A percentile compares a stretch with the other conserved stretches of the same genome.
Evolutionary conservation across 2,797 vertebrate genomes (phyloP).

Genomic region (Eremophila alpestris): DNA sequence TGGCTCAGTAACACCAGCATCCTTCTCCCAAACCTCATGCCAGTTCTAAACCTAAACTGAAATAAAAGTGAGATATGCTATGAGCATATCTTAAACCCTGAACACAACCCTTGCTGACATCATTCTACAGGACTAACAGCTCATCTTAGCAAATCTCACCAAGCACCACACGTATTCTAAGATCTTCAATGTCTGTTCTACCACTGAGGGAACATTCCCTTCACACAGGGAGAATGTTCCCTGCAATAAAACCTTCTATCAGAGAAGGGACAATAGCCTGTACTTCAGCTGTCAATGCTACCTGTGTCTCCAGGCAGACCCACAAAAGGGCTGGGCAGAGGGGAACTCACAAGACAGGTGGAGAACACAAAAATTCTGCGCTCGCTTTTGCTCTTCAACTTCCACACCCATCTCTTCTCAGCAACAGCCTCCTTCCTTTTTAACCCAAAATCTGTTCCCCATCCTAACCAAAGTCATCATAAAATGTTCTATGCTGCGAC

Average conservation of each 20-base stretch:
- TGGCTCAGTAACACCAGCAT: background rate
- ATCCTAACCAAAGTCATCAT: background rate
- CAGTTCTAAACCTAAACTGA: background rate
- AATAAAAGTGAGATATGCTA: background rate
- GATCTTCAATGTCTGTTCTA: background rate
- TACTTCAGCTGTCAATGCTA: background rate
- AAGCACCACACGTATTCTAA: fast-evolving
- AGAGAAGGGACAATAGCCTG: background rate
- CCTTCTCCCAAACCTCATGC: background rate
- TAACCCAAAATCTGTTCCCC: background rate
- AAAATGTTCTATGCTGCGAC: background rate
- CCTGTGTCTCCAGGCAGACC: background rate
- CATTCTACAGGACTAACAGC: background rate
- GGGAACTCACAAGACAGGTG: too few relatives aligned
- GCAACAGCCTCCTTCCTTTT: background rate
- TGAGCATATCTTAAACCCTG: background rate
- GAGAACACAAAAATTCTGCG: background rate
- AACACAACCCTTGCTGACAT: background rate
- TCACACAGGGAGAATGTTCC: background rate
- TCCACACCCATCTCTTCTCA: background rate
- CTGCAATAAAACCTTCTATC: background rate
- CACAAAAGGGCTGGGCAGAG: background rate
- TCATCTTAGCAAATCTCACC: background rate
- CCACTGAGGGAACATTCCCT: background rate
- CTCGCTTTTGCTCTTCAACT: background rate